These are phyloP conservation scores for Xestia ashworthii DNA, from an alignment of 2,888 invertebrate species.

Conservation along the genomic window DNA sequence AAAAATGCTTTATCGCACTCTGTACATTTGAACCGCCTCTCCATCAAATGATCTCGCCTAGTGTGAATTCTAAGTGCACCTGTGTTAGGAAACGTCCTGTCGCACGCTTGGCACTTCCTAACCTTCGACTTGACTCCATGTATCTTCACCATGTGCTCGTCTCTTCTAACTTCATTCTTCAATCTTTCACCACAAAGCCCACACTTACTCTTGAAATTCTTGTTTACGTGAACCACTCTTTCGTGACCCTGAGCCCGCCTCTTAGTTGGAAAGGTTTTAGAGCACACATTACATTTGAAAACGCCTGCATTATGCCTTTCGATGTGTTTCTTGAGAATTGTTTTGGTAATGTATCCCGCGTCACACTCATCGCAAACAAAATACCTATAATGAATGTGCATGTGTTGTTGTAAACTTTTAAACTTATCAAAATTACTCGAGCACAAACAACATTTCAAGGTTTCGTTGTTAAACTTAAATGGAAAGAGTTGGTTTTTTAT, in stretches of 20 bases:
- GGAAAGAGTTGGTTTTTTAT: slow-evolving; percentile 74
- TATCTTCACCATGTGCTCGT: slow-evolving; percentile 63
- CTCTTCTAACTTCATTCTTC: slow-evolving; percentile 59
- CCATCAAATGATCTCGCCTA: slow-evolving; percentile 75
- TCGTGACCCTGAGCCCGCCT: slow-evolving; percentile 77
- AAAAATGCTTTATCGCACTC: slow-evolving; percentile 56
- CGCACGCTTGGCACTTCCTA: slow-evolving; percentile 69
- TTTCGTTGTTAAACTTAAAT: slow-evolving; percentile 66
- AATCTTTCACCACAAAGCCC: slow-evolving; percentile 69
- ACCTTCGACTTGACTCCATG: slow-evolving; percentile 61
- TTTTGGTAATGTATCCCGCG: slow-evolving; percentile 26
- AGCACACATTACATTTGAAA: slow-evolving; percentile 69
- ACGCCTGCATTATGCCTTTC: not conserved
- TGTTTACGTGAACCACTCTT: slow-evolving; percentile 58
- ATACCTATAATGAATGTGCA: slow-evolving; percentile 30
- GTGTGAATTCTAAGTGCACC: slow-evolving; percentile 84
- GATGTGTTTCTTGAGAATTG: not conserved
- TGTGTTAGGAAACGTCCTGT: slow-evolving; percentile 83
- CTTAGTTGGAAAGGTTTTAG: slow-evolving; percentile 79
- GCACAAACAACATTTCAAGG: slow-evolving; percentile 18
- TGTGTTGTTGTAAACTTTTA: slow-evolving; percentile 6
- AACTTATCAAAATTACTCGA: slow-evolving; percentile 6
- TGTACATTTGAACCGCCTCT: slow-evolving; percentile 61
- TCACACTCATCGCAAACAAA: slow-evolving; percentile 24
- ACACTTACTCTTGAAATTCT: slow-evolving; percentile 57